Percentiles rank a stretch among this genome's conserved stretches.
Conservation (phyloP, 2,888 invertebrate genomes). For the Lacanobia oleracea region DNA sequence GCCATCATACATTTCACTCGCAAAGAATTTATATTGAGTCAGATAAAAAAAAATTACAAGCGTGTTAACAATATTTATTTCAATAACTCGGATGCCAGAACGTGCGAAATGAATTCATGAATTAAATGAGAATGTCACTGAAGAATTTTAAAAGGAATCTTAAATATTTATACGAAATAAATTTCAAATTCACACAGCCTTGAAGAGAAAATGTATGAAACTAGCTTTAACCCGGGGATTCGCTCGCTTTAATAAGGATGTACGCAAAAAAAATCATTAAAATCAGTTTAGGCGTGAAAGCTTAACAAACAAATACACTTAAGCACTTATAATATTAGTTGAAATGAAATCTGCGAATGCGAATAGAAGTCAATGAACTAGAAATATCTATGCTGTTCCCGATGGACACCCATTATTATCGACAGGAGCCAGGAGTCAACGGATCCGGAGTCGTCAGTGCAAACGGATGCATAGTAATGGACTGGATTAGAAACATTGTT, state of each 20-base stretch:
- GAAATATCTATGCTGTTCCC: slow-evolving; percentile 43
- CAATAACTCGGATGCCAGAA: slow-evolving; percentile 39
- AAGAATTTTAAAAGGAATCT: slow-evolving; percentile 32
- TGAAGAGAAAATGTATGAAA: slow-evolving; percentile 9
- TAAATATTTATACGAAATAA: slow-evolving; percentile 12
- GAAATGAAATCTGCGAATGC: slow-evolving; percentile 4
- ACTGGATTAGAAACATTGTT: slow-evolving; percentile 34
- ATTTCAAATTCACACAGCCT: slow-evolving; percentile 20
- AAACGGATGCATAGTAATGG: slow-evolving; percentile 26
- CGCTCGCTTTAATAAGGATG: too few relatives aligned
- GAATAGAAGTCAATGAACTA: slow-evolving; percentile 35
- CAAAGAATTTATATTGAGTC: slow-evolving; percentile 50
- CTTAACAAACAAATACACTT: too few relatives aligned
- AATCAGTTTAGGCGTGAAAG: too few relatives aligned
- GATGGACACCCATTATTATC: slow-evolving; percentile 28
- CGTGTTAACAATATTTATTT: slow-evolving; percentile 61
- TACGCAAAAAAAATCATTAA: too few relatives aligned
- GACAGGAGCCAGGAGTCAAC: slow-evolving; percentile 10
- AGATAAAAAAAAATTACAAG: slow-evolving; percentile 44
- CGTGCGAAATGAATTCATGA: slow-evolving; percentile 41
- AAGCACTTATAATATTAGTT: too few relatives aligned
- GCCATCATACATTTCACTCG: slow-evolving; percentile 24
- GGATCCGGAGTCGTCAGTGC: slow-evolving; percentile 6
- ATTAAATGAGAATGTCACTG: slow-evolving; percentile 33
- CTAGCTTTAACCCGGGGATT: neutral